phyloP scores from a whole-genome alignment of 2,888 invertebrate species.

The Plebejus anna region DNA sequence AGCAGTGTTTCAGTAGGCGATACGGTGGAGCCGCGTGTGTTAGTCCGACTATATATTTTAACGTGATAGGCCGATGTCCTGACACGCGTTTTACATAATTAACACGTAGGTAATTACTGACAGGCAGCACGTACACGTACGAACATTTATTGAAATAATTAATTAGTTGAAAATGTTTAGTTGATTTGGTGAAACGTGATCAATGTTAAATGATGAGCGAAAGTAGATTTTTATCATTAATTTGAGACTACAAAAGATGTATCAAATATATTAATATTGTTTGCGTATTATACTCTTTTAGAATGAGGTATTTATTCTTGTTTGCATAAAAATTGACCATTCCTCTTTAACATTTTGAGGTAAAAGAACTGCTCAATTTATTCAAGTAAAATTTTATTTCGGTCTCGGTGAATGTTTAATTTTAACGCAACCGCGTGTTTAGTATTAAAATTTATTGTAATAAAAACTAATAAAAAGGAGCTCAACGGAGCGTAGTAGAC shows the following conservation, averaged over 20 bases:
- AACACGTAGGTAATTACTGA: not conserved
- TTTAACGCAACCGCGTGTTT: not conserved
- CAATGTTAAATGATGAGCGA: not conserved
- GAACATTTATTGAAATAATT: not conserved
- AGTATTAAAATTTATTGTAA: slow-evolving; percentile 19
- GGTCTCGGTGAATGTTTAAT: not conserved
- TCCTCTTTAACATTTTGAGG: not conserved
- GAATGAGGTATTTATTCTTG: not conserved
- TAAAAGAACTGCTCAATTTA: not conserved
- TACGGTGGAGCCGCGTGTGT: too few species aligned
- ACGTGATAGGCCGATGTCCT: not conserved
- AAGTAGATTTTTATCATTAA: not conserved
- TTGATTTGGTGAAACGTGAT: slow-evolving; percentile 7
- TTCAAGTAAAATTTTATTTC: not conserved
- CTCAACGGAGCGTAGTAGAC: slow-evolving; percentile 29
- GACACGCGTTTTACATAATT: not conserved
- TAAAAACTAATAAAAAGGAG: slow-evolving; percentile 6
- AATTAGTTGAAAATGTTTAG: not conserved
- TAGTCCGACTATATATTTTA: too few species aligned
- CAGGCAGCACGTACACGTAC: not conserved
- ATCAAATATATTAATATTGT: not conserved
- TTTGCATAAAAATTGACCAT: not conserved
- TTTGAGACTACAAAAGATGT: not conserved
- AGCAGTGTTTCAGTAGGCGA: too few species aligned
- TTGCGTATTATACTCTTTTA: not conserved